A percentile compares a stretch with the other conserved stretches of the same genome.
Conservation (phyloP, 2,888 invertebrate species). For the Mythimna ferrago region DNA sequence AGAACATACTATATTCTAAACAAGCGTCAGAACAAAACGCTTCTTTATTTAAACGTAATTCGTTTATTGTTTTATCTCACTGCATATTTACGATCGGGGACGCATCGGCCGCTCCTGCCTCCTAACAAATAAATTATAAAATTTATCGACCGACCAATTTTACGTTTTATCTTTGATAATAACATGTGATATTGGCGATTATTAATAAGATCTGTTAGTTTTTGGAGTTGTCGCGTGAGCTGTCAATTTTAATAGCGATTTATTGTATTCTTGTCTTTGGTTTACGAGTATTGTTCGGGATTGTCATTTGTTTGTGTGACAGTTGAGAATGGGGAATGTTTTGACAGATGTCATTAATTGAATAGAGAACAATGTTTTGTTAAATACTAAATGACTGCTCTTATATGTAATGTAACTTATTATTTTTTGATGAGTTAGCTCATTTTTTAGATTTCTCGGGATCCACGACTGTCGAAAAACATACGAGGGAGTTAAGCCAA, state of each 20-base stretch:
- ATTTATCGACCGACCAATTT: slow-evolving; percentile 86
- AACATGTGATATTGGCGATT: slow-evolving; percentile 83
- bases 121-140: slow-evolving; percentile 83
- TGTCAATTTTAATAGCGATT: slow-evolving; percentile 88
- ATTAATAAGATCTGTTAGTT: slow-evolving; percentile 78
- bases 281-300: slow-evolving; percentile 29
- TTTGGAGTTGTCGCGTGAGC: slow-evolving; percentile 85
- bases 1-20: slow-evolving; percentile 81
- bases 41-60: slow-evolving; percentile 89
- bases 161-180: slow-evolving; percentile 85
- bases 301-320: slow-evolving; percentile 43
- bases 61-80: slow-evolving; percentile 90
- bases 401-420: too few species aligned
- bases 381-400: too few species aligned
- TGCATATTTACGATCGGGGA: slow-evolving; percentile 87
- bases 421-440: background rate
- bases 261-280: slow-evolving; percentile 67
- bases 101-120: slow-evolving; percentile 76
- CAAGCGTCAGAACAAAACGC: slow-evolving; percentile 86
- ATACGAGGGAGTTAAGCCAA: too few species aligned
- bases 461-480: too few species aligned
- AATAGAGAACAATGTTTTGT: background rate
- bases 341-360: slow-evolving; percentile 39
- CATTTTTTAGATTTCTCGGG: background rate
- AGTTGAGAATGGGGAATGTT: slow-evolving; percentile 21